phyloP scores from a whole-genome alignment of 2,888 invertebrate species.

The Dastarcus helophoroides region DNA sequence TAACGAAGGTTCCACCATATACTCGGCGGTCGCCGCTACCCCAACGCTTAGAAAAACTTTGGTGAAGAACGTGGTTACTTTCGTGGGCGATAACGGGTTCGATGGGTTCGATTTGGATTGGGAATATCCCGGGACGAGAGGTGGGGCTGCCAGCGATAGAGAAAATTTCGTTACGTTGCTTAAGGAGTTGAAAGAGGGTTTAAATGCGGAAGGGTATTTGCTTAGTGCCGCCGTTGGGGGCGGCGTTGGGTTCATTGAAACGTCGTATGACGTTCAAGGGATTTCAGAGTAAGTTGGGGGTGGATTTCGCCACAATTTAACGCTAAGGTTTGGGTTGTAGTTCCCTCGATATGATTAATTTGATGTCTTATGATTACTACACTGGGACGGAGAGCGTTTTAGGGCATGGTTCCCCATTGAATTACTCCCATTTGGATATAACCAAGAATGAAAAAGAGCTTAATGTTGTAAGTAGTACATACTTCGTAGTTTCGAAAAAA shows the following conservation, averaged over 20 bases:
- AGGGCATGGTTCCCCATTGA: constrained; percentile 10
- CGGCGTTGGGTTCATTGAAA: constrained; percentile 20
- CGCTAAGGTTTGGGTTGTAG: no score
- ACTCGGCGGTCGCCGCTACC: constrained; percentile 36
- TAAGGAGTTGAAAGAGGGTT: constrained; percentile 19
- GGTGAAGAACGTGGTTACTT: constrained; percentile 40
- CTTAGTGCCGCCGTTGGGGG: constrained; percentile 25
- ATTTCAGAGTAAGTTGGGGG: constrained; percentile 14
- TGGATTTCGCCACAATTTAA: no score
- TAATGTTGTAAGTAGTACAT: constrained; percentile 8
- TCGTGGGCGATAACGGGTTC: constrained; percentile 47
- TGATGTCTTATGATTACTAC: constrained; percentile 12
- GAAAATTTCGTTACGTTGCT: constrained; percentile 18
- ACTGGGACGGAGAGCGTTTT: constrained; percentile 8
- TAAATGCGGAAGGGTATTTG: constrained; percentile 20
- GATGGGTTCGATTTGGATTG: constrained; percentile 65
- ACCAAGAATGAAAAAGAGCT: constrained; percentile 4
- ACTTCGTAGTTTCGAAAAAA: no score
- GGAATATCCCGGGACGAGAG: constrained; percentile 55
- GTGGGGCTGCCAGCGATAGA: constrained; percentile 29
- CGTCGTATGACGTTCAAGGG: constrained; percentile 21
- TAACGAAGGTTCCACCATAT: constrained; percentile 43
- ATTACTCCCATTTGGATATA: constrained; percentile 8
- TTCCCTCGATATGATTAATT: constrained; percentile 9
- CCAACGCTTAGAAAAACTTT: constrained; percentile 41